phyloP scores from a whole-genome alignment of 2,113 vertebrate genomes.

The Silurus glanis region DNA sequence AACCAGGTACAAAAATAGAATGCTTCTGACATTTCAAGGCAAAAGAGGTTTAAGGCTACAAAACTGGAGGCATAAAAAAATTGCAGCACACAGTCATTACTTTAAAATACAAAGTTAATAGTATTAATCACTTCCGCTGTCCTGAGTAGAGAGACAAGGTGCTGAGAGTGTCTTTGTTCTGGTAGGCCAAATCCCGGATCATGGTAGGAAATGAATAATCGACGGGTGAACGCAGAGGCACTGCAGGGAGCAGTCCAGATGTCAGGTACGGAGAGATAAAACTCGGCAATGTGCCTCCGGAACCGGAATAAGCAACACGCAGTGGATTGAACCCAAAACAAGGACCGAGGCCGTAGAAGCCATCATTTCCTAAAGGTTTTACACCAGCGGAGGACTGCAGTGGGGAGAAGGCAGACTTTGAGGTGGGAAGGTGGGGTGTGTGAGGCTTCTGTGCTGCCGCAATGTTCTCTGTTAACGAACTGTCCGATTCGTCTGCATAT shows the following conservation, averaged over 20 bases:
- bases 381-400: neutral
- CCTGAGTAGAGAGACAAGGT: neutral
- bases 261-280: conserved; percentile 38
- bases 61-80: neutral
- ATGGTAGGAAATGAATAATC: conserved; percentile 28
- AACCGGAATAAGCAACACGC: conserved; percentile 18
- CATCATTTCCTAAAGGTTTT: conserved; percentile 11
- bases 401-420: conserved; percentile 32
- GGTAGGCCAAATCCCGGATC: conserved; percentile 26
- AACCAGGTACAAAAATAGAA: conserved; percentile 34
- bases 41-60: conserved; percentile 14
- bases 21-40: conserved; percentile 19
- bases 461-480: conserved; percentile 45
- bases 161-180: conserved; percentile 32
- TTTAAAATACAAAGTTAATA: neutral
- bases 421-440: neutral
- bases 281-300: conserved; percentile 13
- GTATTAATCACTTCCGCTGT: conserved; percentile 13
- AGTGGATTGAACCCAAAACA: conserved; percentile 40
- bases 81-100: neutral
- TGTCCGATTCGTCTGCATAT: conserved; percentile 43
- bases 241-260: conserved; percentile 19
- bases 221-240: conserved; percentile 15
- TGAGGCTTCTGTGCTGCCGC: neutral
- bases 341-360: conserved; percentile 23